Conservation (phyloP, 2,797 vertebrate species). For the Mormyrus hasselquistii region DNA sequence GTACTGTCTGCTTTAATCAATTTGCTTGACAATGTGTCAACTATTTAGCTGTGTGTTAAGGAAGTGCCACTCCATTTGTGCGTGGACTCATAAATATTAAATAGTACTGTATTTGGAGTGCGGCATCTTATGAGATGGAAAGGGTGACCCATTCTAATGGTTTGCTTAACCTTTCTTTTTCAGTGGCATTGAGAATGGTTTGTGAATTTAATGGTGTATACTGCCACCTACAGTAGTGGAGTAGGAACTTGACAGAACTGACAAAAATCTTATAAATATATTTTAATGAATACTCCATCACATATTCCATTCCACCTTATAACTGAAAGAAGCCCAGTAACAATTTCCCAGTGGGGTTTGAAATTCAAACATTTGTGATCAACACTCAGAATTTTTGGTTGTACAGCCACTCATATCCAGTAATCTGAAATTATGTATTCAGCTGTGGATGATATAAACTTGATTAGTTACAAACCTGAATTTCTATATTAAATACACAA, state of each 20-base stretch:
- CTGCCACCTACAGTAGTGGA: constrained; percentile 4
- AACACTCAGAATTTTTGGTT: background rate
- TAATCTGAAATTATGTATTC: background rate
- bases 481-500: background rate
- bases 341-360: background rate
- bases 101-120: background rate
- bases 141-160: background rate
- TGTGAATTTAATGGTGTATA: background rate
- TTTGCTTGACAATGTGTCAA: background rate
- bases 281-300: background rate
- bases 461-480: background rate
- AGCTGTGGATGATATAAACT: background rate
- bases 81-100: background rate
- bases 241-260: background rate
- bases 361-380: background rate
- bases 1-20: background rate
- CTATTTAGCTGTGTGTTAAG: background rate
- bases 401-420: background rate
- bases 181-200: background rate
- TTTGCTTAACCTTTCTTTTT: background rate
- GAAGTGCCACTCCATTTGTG: background rate
- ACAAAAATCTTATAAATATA: background rate
- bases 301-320: background rate
- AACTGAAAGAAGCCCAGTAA: background rate
- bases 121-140: background rate